phyloP scores from a whole-genome alignment of 30 jellyfish, hydroid and myxozoan genomes.

The Pseudorhiza aurosa region DNA sequence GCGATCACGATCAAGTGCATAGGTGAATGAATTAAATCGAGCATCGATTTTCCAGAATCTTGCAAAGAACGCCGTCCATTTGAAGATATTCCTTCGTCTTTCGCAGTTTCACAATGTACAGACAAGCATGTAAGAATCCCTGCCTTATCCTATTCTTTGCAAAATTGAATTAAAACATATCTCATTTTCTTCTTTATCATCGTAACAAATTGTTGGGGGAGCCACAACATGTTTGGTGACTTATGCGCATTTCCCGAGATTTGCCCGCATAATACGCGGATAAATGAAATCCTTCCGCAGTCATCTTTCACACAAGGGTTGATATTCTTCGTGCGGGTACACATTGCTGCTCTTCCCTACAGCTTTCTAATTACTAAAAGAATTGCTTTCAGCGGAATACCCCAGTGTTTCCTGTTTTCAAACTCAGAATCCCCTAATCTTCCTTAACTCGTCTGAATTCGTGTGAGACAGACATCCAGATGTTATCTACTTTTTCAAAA shows the following conservation, averaged over 20 bases:
- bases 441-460: not conserved
- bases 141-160: not conserved
- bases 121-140: not conserved
- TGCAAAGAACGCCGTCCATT: no score
- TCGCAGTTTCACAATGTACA: no score
- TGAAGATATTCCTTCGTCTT: no score
- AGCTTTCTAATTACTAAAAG: not conserved
- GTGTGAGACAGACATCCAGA: not conserved
- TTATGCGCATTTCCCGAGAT: conserved; percentile 13
- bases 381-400: not conserved
- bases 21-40: no score
- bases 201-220: conserved; percentile 4
- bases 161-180: not conserved
- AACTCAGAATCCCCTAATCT: not conserved
- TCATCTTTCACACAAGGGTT: not conserved
- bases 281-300: not conserved
- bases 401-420: not conserved
- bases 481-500: no score
- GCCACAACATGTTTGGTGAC: conserved; percentile 1
- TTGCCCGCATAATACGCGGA: conserved; percentile 10
- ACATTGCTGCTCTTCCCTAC: not conserved
- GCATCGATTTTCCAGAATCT: no score
- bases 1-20: no score
- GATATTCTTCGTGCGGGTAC: not conserved
- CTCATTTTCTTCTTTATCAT: not conserved